Percentiles rank a stretch among this genome's conserved stretches.
These are phyloP conservation scores for Calidris pugnax DNA, from an alignment of 2,113 vertebrate genomes.

Conservation along the genomic window DNA sequence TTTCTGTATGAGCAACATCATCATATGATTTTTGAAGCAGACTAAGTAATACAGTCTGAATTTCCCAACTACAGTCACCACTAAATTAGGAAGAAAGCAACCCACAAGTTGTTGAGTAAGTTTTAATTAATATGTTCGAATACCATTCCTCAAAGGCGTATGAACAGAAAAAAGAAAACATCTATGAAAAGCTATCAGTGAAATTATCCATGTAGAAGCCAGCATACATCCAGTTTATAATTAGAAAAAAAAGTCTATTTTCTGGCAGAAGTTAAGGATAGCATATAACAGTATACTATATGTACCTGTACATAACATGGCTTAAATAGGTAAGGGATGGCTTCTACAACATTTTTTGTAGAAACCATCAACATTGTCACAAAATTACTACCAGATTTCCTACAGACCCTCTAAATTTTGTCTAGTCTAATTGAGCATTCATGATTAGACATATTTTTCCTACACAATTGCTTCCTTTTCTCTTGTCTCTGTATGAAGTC, in stretches of 20 bases:
- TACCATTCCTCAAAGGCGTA: background rate
- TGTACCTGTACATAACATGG: background rate
- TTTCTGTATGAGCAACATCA: constrained; percentile 31
- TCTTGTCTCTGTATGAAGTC: background rate
- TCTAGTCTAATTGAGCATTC: background rate
- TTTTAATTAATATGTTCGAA: background rate
- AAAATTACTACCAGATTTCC: background rate
- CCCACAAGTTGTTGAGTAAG: background rate
- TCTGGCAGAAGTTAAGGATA: background rate
- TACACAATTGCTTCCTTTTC: background rate
- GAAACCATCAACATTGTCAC: background rate
- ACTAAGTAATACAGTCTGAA: background rate
- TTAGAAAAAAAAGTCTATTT: background rate
- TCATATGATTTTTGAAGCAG: constrained; percentile 34
- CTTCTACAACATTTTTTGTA: background rate
- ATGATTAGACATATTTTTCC: background rate
- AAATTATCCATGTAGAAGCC: background rate
- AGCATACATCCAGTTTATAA: background rate
- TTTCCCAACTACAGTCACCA: background rate
- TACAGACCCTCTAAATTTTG: background rate
- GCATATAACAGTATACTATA: background rate
- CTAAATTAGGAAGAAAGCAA: background rate
- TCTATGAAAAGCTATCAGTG: background rate
- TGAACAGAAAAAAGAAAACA: background rate
- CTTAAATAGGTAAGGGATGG: background rate